Conservation (phyloP, 2,888 invertebrate genomes). For the Scaptomyza polygonia region DNA sequence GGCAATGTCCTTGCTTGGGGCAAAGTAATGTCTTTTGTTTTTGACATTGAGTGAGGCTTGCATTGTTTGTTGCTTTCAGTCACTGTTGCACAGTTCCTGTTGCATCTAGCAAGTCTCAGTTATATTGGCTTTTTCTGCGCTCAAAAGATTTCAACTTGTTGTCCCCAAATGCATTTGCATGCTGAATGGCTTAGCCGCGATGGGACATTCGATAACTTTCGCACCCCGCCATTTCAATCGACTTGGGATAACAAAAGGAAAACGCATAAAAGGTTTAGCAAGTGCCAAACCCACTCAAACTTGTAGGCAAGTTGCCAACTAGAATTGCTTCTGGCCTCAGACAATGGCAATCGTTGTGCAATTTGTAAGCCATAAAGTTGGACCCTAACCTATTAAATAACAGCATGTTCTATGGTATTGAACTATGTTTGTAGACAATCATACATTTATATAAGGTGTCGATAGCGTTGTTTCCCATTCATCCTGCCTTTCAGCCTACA, state of each 20-base stretch:
- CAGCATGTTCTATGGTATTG: constrained; percentile 32
- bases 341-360: constrained; percentile 56
- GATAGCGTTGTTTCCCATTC: not conserved
- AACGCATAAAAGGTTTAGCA: constrained; percentile 40
- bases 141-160: constrained; percentile 34
- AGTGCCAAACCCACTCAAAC: too few species aligned
- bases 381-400: constrained; percentile 53
- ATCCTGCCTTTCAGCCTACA: constrained; percentile 3
- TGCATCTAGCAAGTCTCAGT: constrained; percentile 8
- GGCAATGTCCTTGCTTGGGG: constrained; percentile 57
- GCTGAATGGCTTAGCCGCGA: constrained; percentile 54
- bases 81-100: constrained; percentile 12
- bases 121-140: constrained; percentile 42
- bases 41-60: constrained; percentile 26
- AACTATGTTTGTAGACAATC: not conserved
- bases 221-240: not conserved
- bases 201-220: constrained; percentile 38
- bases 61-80: too few species aligned
- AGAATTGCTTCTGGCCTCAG: constrained; percentile 45
- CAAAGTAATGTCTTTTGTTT: constrained; percentile 50
- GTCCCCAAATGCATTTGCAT: constrained; percentile 66
- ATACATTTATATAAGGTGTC: not conserved
- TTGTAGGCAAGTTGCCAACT: constrained; percentile 54
- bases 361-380: constrained; percentile 59
- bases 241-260: constrained; percentile 6